Evolutionary conservation across 2,888 invertebrate genomes (phyloP).

Genomic region (Deilephila elpenor): DNA sequence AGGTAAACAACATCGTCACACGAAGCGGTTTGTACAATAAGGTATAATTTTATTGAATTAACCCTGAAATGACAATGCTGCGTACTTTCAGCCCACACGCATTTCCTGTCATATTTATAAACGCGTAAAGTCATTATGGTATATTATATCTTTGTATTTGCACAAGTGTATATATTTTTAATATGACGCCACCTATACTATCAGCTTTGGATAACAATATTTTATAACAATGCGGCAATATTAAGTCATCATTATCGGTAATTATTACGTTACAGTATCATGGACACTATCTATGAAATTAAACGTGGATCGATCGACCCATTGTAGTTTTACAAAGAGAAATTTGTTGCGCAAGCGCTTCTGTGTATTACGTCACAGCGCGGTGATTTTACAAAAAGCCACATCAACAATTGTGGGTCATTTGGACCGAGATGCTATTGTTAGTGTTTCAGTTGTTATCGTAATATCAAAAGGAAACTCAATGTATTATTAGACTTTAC

Average conservation of each 20-base stretch:
- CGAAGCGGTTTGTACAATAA: not conserved
- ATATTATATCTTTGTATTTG: not conserved
- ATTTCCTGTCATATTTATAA: not conserved
- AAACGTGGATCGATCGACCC: conserved; percentile 27
- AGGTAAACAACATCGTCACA: not conserved
- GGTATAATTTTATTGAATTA: conserved; percentile 6
- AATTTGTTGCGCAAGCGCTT: conserved; percentile 48
- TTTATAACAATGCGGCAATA: not conserved
- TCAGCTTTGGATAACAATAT: not conserved
- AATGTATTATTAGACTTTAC: not conserved
- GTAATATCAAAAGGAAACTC: conserved; percentile 13
- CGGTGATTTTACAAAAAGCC: conserved; percentile 40
- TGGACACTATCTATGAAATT: conserved; percentile 14
- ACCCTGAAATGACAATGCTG: conserved; percentile 3
- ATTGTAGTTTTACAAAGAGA: conserved; percentile 44
- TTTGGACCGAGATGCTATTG: conserved; percentile 33
- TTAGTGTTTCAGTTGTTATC: conserved; percentile 18
- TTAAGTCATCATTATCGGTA: conserved; percentile 8
- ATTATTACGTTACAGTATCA: conserved; percentile 2
- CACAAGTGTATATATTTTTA: not conserved
- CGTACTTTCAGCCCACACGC: not conserved
- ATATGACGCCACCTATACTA: not conserved
- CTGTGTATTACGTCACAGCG: conserved; percentile 34
- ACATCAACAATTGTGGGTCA: conserved; percentile 33
- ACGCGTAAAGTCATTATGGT: not conserved